A percentile compares a stretch with the other conserved stretches of the same genome.
These are phyloP conservation scores for Drosophila tropicalis DNA, from an alignment of 1,140 invertebrate genomes.

Conservation along the genomic window DNA sequence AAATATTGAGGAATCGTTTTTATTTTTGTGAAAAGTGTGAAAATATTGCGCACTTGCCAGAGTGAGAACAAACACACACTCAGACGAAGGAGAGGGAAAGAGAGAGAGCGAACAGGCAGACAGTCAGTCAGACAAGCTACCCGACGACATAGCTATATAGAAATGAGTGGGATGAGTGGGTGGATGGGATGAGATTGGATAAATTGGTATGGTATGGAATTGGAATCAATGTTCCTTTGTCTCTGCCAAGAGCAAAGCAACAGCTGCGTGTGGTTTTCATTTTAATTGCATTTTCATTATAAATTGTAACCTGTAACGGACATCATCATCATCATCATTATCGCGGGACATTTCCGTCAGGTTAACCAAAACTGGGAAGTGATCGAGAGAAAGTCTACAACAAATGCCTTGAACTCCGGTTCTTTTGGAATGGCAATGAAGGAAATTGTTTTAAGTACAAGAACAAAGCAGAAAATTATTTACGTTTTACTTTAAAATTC, in stretches of 20 bases:
- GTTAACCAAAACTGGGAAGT: conserved; percentile 63
- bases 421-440: conserved; percentile 20
- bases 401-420: conserved; percentile 68
- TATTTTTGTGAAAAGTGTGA: conserved; percentile 81
- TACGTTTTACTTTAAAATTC: conserved; percentile 58
- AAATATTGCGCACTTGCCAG: conserved; percentile 80
- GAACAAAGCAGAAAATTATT: conserved; percentile 52
- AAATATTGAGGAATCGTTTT: conserved; percentile 82
- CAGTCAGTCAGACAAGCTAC: conserved; percentile 4
- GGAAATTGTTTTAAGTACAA: conserved; percentile 41
- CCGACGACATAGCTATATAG: conserved; percentile 12
- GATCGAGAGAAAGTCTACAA: conserved; percentile 44
- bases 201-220: conserved; percentile 21
- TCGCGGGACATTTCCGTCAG: conserved; percentile 55
- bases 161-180: conserved; percentile 39
- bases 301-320: conserved; percentile 16
- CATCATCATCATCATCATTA: too few species aligned
- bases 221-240: conserved; percentile 48
- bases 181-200: conserved; percentile 4
- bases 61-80: conserved; percentile 10
- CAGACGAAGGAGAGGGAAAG: conserved; percentile 10
- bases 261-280: conserved; percentile 16
- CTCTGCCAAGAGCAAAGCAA: conserved; percentile 20
- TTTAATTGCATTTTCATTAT: conserved; percentile 61
- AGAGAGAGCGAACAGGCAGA: conserved; percentile 4